Evolutionary conservation across 1,140 invertebrate species (phyloP), one percentile per base, ranked within the genome.

Genomic region (Euschistus heros): DNA sequence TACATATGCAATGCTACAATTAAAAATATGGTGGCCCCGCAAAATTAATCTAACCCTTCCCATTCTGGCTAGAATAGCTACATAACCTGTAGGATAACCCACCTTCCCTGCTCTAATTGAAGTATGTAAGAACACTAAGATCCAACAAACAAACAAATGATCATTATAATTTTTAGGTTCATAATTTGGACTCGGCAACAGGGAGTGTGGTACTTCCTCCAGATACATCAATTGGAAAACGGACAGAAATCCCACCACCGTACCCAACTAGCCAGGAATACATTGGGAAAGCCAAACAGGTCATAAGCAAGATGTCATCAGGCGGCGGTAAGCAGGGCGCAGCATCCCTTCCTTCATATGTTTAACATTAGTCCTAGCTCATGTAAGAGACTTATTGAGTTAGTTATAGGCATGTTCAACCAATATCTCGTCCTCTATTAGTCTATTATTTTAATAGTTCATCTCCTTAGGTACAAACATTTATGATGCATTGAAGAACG

Each of bases 381-480:
- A 47, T 63, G 62, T 63, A 57, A 57, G 54, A 24, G 54, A 22
- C 15, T 57, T 57, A 57, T 26, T 24, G 54, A 57, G 20, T 24
- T 24, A 24, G 54, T 24, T 26, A 2, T 57, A 24, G 54, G 24
- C 24, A 57, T 57, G 54, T 24, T 26, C 54, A 24, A 24, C 18
- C 8, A 26, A 57, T 22, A 24, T 57, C 20, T 57, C 18, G 1
- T 27, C 14, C 4, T 26, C 20, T 17, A 24, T 27, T 57, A 57
- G 10, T 4, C 20, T 26, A 24, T 8, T 18, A 26, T 22, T 24
- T 7, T 57, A 24, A 22, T 57, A 30, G 26, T 17, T 44, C 24
- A 74, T 66, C 57, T 64, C 70, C 71, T 8, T 62, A 79, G 80
- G 80, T 46, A 85, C 86, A 2, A 85, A 88, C 72, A 87, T 88